Base-by-base conservation (phyloP, 1,140 invertebrate species). In the Scaptomyza hsui region DNA sequence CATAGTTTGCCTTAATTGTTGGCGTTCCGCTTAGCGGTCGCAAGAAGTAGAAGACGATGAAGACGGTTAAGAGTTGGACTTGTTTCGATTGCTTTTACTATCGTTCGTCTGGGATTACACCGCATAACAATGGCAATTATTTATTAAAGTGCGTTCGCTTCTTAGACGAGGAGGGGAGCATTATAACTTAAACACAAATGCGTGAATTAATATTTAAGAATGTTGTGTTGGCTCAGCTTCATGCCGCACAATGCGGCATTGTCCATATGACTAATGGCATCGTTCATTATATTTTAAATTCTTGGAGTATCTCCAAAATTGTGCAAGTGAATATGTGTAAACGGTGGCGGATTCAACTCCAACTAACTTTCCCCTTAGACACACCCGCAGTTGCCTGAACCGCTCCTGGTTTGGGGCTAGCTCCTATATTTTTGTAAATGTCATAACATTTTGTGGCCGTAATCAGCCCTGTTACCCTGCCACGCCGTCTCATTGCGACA, bases 251-350 rank as follows among this genome's bases (percentile, higher is more conserved):
- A 53, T 72, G 79, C 71, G 77, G 70, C 74, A 86, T 88, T 78
- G 83, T 83, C 65, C 71, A 76, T 89, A 89, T 89, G 83, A 89
- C 83, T 89, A 89, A 89, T 89, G 83, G 83, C 72, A 72, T 89
- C 78, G 83, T 89, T 89, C 83, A 89, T 89, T 89, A 89, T 89
- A 78, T 73, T 85, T 75, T 48, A 78, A 75, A 86, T 88, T 88
- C 83, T 88, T 88, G 82, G 82, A 88, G 82, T 64, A 78, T 72
- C 78, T 88, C 82, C 82, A 88, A 88, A 86, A 72, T 52, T 42
- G 44, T 53, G 45, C 4, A n/a, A 73, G 48, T 24, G 41, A 62
- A 65, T 72, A 68, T 57, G 26, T 39, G 1, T 12, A 4, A 1
- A 51, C 59, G 19, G 80, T 63, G 18, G 24, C 32, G 79, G 24